Evolutionary conservation across 2,113 vertebrate genomes (phyloP), one percentile per base, ranked within the genome.

Genomic region (Rhea pennata): DNA sequence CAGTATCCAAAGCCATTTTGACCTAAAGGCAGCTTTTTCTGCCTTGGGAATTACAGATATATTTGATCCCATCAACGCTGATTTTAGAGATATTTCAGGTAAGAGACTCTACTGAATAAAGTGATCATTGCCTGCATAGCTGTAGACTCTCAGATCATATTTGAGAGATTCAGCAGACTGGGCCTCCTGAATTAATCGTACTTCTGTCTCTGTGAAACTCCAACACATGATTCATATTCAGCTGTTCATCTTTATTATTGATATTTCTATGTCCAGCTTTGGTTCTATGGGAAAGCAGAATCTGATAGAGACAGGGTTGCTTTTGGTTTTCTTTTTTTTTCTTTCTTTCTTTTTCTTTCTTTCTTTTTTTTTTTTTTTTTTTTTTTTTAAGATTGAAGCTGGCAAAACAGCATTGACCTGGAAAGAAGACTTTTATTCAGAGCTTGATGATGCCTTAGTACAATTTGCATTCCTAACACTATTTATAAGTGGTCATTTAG

Each of bases 71-170:
- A 83, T 95, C 21, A 92, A 97, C 62, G 99, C 99, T n/a, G 98
- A 99, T 97, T 99, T 99, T 97, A 98, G 98, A 78, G 98, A 98
- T 89, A 98, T 99, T 96, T 99, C 99, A 98, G 98, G 99, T 99
- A 97, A 97, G 80, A 87, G 36, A 5, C 27, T 64, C 59, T 67
- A 42, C 59, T 87, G 80, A 88, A 94, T 85, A 75, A 75, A 56
- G 24, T 46, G 3, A 83, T 76, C 62, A 12, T 14, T 86, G 33
- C 74, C 33, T 27, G 61, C 42, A 10, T 31, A 65, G 23, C 7
- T 81, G 40, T 16, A 87, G 29, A 53, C 21, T 58, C 56, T 79
- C 53, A 17, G 81, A 20, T 42, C 40, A 66, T 8, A 72, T 67
- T 50, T 66, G 39, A 87, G 33, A 81, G 22, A 84, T 93, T 91